These are phyloP conservation scores for Oscheius sp. DNA, from an alignment of 2,888 invertebrate genomes.

Conservation along the genomic window DNA sequence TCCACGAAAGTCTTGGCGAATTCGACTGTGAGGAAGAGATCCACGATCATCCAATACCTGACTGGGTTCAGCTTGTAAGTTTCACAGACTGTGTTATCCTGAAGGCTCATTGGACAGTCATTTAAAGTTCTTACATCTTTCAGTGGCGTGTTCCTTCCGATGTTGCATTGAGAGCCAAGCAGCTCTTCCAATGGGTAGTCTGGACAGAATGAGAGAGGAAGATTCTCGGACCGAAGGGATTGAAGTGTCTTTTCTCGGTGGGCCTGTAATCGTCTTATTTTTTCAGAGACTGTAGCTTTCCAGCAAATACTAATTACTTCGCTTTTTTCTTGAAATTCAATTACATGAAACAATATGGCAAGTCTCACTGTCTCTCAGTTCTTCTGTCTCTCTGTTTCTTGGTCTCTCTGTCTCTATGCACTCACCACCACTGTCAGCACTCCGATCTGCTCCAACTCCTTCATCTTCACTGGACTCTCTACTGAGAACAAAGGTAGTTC, in stretches of 20 bases:
- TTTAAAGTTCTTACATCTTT: no score
- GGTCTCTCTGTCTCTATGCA: background rate
- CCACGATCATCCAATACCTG: conserved; percentile 59
- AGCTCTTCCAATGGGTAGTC: background rate
- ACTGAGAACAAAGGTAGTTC: background rate
- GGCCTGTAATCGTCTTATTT: conserved; percentile 34
- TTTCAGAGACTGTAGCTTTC: no score
- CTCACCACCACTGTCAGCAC: background rate
- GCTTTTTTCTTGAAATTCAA: no score
- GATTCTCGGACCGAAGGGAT: background rate
- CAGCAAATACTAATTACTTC: no score
- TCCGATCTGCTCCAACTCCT: background rate
- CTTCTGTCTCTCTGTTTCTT: conserved; percentile 3
- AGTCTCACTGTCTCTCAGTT: no score
- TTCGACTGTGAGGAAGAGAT: conserved; percentile 51
- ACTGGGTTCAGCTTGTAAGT: conserved; percentile 38
- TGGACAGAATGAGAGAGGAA: background rate
- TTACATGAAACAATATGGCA: no score
- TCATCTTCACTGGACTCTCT: background rate
- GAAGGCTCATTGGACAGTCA: no score
- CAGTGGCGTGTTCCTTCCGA: no score
- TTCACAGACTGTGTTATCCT: background rate
- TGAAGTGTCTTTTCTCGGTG: conserved; percentile 41
- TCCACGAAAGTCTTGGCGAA: conserved; percentile 55
- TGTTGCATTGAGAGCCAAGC: background rate